Percentiles rank a stretch among this genome's conserved stretches.
Evolutionary conservation across 2,113 vertebrate species (phyloP).

Genomic region (Stegastes partitus): DNA sequence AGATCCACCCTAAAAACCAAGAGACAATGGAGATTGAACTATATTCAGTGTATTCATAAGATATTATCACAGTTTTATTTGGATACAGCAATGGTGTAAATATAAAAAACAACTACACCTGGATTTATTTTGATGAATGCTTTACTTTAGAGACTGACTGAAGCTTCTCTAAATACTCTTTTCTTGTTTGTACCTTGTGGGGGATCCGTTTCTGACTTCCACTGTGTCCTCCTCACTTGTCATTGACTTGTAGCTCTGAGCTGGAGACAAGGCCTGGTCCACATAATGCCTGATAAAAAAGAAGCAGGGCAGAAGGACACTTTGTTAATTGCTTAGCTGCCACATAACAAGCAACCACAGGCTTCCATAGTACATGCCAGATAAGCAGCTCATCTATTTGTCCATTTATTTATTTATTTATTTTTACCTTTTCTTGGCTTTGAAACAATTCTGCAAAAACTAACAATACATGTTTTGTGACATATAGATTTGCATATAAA

Average conservation of each 20-base stretch:
- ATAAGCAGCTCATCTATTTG: background rate
- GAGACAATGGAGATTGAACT: conserved; percentile 1
- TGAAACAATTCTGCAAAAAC: background rate
- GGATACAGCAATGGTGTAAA: no score
- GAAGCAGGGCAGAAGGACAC: background rate
- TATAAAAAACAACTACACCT: no score
- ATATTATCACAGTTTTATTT: no score
- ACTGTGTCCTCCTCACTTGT: conserved; percentile 19
- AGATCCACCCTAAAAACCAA: conserved; percentile 61
- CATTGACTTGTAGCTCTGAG: conserved; percentile 67
- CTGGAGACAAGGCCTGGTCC: conserved; percentile 41
- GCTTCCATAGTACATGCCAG: background rate
- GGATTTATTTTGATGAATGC: background rate
- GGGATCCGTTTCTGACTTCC: background rate
- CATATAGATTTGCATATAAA: no score
- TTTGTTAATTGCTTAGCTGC: conserved; percentile 10
- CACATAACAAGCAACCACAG: background rate
- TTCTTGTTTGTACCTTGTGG: conserved; percentile 63
- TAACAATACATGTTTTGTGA: no score
- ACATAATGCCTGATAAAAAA: conserved; percentile 41
- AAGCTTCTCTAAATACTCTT: background rate
- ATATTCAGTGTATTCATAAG: no score
- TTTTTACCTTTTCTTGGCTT: background rate
- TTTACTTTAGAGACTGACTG: background rate
- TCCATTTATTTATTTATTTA: background rate